Base-by-base conservation (phyloP, 2,113 vertebrate genomes). In the Poicephalus gulielmi region DNA sequence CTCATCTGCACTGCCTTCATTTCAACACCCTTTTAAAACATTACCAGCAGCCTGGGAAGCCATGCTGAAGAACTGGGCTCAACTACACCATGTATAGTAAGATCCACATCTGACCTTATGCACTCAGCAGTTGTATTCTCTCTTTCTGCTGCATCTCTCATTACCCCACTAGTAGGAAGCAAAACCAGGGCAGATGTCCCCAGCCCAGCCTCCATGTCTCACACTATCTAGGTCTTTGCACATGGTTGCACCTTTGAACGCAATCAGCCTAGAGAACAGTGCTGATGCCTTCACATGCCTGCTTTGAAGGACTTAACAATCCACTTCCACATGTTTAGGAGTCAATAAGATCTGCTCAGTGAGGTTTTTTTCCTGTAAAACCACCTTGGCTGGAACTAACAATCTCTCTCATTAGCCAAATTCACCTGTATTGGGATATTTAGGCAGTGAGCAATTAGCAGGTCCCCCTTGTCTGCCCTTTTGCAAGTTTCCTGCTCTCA, bases 11-110 rank as follows among this genome's bases (percentile, higher is more conserved):
- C 70, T 77, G 53, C 31, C 47, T 73, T 83, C 23, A 33, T 46
- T 53, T 64, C 63, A 76, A 43, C 4, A 10, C 30, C 41, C 11
- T 83, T 77, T 49, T 20, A 70, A 84, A 85, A 81, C 3, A 1
- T 30, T 7, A 83, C 16, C 41, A 66, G 23, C 4, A 53, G 14
- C 73, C 46, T 75, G 39, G 19, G 76, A 88, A 94, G 50, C 22
- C 43, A 27, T 6, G 33, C 37, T 1, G 2, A 46, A 88, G 31
- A 31, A 77, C 39, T 23, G 31, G 28, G 46, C 35, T 53, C 52
- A 81, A 47, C 28, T 52, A 79, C 30, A 83, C 6, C 46, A 46
- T 1, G 0, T 6, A 53, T 0, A 73, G 43, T 0, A 68, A 73
- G 37, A 49, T 47, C 20, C 19, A 78, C n/a, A 49, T 24, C 46